Conservation (phyloP, 2,113 vertebrate genomes). For the Planiliza haematocheilus region DNA sequence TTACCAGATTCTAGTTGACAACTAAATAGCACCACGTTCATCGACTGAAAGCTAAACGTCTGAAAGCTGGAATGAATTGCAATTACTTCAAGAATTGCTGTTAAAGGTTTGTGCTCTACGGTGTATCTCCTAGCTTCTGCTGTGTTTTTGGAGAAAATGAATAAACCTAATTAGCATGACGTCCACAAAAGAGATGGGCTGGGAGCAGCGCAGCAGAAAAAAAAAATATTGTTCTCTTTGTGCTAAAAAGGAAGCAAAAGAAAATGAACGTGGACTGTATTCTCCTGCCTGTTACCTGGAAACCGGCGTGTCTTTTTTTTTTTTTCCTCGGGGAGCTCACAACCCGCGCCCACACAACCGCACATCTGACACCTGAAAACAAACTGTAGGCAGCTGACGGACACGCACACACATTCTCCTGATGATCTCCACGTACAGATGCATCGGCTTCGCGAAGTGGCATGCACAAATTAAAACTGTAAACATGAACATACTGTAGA, state of each 20-base stretch:
- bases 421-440: not conserved
- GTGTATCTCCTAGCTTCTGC: not conserved
- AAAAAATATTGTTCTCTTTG: slow-evolving; percentile 17
- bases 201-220: not conserved
- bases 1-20: not conserved
- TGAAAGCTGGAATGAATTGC: not conserved
- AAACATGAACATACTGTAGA: not conserved
- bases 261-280: slow-evolving; percentile 14
- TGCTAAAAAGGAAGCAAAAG: slow-evolving; percentile 21
- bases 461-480: not conserved
- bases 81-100: not conserved
- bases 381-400: slow-evolving; percentile 7
- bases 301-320: slow-evolving; percentile 57
- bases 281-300: slow-evolving; percentile 69
- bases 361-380: slow-evolving; percentile 54
- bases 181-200: not conserved
- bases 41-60: not conserved
- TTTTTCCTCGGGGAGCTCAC: slow-evolving; percentile 9
- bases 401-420: not conserved
- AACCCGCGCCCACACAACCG: slow-evolving; percentile 55
- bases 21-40: not conserved
- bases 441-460: slow-evolving; percentile 5
- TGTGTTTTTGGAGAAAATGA: slow-evolving; percentile 11
- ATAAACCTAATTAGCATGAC: slow-evolving; percentile 20
- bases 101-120: not conserved